Evolutionary conservation across 1,140 invertebrate genomes (phyloP).

Genomic region (Drosophila miranda): DNA sequence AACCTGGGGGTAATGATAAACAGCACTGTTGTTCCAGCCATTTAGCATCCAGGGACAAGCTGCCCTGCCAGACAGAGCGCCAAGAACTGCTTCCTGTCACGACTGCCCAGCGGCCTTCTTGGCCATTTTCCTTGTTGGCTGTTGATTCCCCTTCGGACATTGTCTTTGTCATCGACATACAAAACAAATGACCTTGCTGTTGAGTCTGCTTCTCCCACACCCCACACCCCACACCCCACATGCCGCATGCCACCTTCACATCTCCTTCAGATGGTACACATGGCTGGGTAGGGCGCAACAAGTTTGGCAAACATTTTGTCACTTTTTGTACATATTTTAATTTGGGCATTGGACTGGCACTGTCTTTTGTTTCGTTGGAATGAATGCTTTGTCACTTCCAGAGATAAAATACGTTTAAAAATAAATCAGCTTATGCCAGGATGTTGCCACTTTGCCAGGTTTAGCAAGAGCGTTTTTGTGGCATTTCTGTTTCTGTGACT

Average conservation of each 20-base stretch:
- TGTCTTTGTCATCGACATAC: slow-evolving; percentile 73
- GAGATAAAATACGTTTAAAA: slow-evolving; percentile 77
- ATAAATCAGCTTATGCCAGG: slow-evolving; percentile 73
- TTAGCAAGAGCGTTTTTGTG: slow-evolving; percentile 29
- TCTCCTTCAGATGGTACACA: no score
- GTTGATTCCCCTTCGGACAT: slow-evolving; percentile 36
- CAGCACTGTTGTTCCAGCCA: slow-evolving; percentile 47
- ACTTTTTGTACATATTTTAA: slow-evolving; percentile 60
- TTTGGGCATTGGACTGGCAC: slow-evolving; percentile 3
- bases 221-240: background rate
- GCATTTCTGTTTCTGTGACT: background rate
- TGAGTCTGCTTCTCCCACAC: slow-evolving; percentile 7
- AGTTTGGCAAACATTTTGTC: slow-evolving; percentile 74
- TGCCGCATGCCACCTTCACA: background rate
- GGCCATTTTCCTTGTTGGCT: slow-evolving; percentile 47
- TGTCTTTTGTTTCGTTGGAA: slow-evolving; percentile 49
- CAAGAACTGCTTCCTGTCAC: slow-evolving; percentile 67
- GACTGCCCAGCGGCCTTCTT: slow-evolving; percentile 31
- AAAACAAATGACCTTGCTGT: slow-evolving; percentile 76
- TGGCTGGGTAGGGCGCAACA: slow-evolving; percentile 47
- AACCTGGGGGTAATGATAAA: slow-evolving; percentile 62
- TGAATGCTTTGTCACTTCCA: slow-evolving; percentile 58
- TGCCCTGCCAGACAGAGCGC: slow-evolving; percentile 1
- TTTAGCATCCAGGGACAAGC: slow-evolving; percentile 37
- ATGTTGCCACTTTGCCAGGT: slow-evolving; percentile 48